These are phyloP conservation scores for Umimayanthus chanpuru DNA, from an alignment of 92 coral and sea anemone species.

Conservation along the genomic window DNA sequence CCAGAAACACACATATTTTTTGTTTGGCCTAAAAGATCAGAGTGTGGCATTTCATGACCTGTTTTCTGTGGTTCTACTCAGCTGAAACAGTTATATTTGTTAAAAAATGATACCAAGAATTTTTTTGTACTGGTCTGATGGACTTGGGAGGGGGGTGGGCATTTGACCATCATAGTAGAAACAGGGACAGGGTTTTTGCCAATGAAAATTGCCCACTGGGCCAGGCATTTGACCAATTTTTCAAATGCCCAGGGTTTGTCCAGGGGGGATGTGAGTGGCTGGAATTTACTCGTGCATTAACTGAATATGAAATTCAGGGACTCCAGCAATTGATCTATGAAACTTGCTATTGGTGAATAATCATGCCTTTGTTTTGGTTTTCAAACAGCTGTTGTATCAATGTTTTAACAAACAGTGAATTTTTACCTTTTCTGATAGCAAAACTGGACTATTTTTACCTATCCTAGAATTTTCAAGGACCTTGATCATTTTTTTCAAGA, in stretches of 20 bases:
- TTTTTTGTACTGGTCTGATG: neutral
- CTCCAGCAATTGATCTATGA: neutral
- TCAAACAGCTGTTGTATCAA: neutral
- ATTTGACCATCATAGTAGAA: too few relatives aligned
- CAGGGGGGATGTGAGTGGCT: constrained; percentile 4
- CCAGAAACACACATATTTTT: too few relatives aligned
- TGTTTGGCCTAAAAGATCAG: neutral
- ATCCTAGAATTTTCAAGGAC: neutral
- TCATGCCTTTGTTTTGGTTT: neutral
- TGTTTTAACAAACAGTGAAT: neutral
- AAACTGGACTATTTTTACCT: neutral
- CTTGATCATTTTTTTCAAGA: neutral
- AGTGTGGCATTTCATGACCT: neutral
- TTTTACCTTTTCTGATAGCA: neutral
- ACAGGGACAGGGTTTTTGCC: too few relatives aligned
- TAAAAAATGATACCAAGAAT: neutral
- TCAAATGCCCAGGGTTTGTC: too few relatives aligned
- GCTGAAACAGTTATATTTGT: too few relatives aligned
- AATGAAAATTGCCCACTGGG: constrained; percentile 3
- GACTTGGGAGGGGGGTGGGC: neutral
- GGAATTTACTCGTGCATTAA: neutral
- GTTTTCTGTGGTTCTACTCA: neutral
- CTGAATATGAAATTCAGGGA: neutral
- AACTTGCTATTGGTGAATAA: neutral
- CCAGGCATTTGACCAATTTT: too few relatives aligned